Percentiles rank a stretch among this genome's conserved stretches.
phyloP scores from a whole-genome alignment of 2,888 invertebrate genomes.

The Spicauda simplicius region DNA sequence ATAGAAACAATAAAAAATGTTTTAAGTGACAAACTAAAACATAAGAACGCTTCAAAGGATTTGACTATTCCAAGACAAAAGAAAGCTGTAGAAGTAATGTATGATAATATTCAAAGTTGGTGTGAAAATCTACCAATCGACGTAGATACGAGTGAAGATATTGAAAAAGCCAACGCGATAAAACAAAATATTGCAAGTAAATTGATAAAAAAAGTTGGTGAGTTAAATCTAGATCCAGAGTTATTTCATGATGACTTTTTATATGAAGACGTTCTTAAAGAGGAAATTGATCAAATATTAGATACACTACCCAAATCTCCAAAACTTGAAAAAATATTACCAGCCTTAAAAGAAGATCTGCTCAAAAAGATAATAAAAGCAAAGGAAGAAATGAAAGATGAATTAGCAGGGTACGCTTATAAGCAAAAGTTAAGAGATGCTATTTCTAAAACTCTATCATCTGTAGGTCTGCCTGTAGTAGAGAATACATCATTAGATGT shows the following conservation, averaged over 20 bases:
- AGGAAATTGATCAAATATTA: slow-evolving; percentile 55
- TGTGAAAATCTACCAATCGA: slow-evolving; percentile 50
- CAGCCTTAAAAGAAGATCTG: slow-evolving; percentile 48
- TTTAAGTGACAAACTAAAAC: slow-evolving; percentile 14
- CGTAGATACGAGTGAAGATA: slow-evolving; percentile 43
- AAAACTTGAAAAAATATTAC: slow-evolving; percentile 43
- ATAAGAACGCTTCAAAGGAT: background rate
- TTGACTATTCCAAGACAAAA: slow-evolving; percentile 35
- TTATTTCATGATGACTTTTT: slow-evolving; percentile 55
- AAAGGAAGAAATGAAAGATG: slow-evolving; percentile 50
- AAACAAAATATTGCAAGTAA: slow-evolving; percentile 52
- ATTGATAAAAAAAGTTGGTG: slow-evolving; percentile 54
- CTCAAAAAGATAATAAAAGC: slow-evolving; percentile 50
- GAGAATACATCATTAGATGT: slow-evolving; percentile 52
- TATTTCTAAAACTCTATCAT: slow-evolving; percentile 52
- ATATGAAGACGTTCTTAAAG: slow-evolving; percentile 55
- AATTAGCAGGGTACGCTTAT: slow-evolving; percentile 53
- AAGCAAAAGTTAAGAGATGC: slow-evolving; percentile 56
- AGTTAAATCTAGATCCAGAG: slow-evolving; percentile 59
- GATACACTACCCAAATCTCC: slow-evolving; percentile 42
- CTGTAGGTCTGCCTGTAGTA: slow-evolving; percentile 44
- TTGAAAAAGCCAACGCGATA: slow-evolving; percentile 40
- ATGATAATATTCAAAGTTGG: slow-evolving; percentile 52
- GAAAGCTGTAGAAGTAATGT: slow-evolving; percentile 48
- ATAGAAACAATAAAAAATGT: slow-evolving; percentile 25